Percentiles rank a stretch among this genome's conserved stretches.
phyloP scores from a whole-genome alignment of 2,113 vertebrate genomes.

The Jacana jacana region DNA sequence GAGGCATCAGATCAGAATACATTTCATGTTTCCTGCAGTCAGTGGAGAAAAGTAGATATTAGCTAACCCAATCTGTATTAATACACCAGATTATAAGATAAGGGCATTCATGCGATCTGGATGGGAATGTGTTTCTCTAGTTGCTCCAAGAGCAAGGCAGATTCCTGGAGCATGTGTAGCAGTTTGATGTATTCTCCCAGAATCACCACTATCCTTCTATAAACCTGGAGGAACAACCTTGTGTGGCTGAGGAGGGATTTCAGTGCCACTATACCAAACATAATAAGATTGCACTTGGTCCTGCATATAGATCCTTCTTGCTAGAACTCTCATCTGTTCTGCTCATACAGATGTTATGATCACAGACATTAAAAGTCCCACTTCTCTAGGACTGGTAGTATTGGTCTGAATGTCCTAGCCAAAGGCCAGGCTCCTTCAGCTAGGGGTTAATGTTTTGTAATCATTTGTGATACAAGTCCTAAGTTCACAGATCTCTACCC shows the following conservation, averaged over 20 bases:
- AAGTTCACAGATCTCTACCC: slow-evolving; percentile 1
- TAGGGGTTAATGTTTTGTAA: background rate
- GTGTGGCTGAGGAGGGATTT: background rate
- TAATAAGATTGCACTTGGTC: background rate
- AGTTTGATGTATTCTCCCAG: background rate
- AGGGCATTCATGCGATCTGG: background rate
- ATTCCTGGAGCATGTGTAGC: background rate
- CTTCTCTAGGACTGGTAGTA: background rate
- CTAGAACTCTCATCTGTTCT: background rate
- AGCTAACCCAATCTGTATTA: background rate
- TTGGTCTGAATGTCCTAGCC: background rate
- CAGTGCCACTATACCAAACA: background rate
- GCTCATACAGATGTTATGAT: background rate
- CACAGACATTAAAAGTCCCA: background rate
- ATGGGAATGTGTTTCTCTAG: background rate
- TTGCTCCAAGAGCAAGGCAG: background rate
- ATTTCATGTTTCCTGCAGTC: background rate
- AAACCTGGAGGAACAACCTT: background rate
- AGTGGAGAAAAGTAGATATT: background rate
- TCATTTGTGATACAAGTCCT: background rate
- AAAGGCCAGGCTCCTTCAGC: background rate
- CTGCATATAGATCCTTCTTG: background rate
- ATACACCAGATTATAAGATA: background rate
- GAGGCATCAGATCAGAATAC: background rate
- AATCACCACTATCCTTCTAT: background rate